Evolutionary conservation across 2,888 invertebrate genomes (phyloP), one percentile per base, ranked within the genome.

Genomic region (Pseudococcus jackbeardsleyi): DNA sequence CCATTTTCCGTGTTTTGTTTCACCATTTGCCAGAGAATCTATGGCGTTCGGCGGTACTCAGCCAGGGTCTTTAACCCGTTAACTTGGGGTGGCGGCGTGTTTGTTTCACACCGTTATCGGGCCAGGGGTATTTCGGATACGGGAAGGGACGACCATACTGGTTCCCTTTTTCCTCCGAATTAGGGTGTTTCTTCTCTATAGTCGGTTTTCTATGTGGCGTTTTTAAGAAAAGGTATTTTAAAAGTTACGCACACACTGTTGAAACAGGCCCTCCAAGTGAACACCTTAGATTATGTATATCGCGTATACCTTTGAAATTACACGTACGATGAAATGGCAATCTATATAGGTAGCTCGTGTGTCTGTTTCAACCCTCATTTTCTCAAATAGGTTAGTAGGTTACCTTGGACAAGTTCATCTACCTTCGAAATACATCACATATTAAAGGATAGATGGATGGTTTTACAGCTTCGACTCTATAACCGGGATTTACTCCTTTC

Each of bases 301-400:
- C 22, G 8, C 19, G 64, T 64, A 72, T 72, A 72, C 72, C 72
- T 72, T 72, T 72, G 15, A 33, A 72, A 72, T 72, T 72, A 72
- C 72, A 72, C 72, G 64, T 64, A 72, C 72, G 72, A 72, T 72
- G 72, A 72, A 72, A 33, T 33, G 17, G 72, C 33, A 72, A 72
- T 72, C 33, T 72, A 9, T 12, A 8, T 68, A 64, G 22, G 22
- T 50, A 22, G 17, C 54, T 50, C 50, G 54, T 59, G 42, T 50
- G 54, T 54, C n/a, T 85, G 64, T 87, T 87, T 77, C 86, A 87
- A 87, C 88, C 88, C 88, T 88, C 88, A 59, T 79, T 59, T 88
- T 88, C 82, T 88, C 88, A 82, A 88, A 82, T 88, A 82, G 88
- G 88, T 88, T 82, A 88, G 88, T 88, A 82, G 88, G 88, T 88